Conservation (phyloP, 2,888 invertebrate species). For the Acrocyrtus sp. region DNA sequence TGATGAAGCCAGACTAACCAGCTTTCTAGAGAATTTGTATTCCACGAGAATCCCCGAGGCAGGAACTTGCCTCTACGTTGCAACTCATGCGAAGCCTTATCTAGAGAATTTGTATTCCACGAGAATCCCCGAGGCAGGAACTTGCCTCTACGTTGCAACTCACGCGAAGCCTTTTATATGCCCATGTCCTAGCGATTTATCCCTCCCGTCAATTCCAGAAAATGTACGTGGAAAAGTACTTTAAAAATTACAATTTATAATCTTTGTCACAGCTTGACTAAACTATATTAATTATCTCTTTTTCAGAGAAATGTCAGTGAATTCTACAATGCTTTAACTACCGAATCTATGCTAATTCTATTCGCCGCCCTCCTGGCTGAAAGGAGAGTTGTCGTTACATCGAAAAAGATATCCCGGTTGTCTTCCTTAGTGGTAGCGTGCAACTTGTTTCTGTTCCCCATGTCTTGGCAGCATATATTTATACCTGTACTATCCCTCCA, state of each 20-base stretch:
- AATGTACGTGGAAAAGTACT: slow-evolving; percentile 86
- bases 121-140: slow-evolving; percentile 77
- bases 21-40: slow-evolving; percentile 77
- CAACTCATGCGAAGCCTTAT: slow-evolving; percentile 64
- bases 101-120: slow-evolving; percentile 76
- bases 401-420: slow-evolving; percentile 86
- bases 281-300: slow-evolving; percentile 18
- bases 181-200: slow-evolving; percentile 81
- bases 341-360: slow-evolving; percentile 92
- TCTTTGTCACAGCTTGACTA: slow-evolving; percentile 2
- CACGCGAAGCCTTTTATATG: slow-evolving; percentile 73
- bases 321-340: slow-evolving; percentile 97
- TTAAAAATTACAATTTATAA: not conserved
- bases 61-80: slow-evolving; percentile 74
- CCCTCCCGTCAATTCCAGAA: slow-evolving; percentile 93
- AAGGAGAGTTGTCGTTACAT: slow-evolving; percentile 91
- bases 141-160: slow-evolving; percentile 71
- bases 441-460: slow-evolving; percentile 93
- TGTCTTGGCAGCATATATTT: slow-evolving; percentile 99
- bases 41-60: slow-evolving; percentile 76
- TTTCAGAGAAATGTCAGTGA: slow-evolving; percentile 92
- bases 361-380: slow-evolving; percentile 97
- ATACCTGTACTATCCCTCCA: slow-evolving; percentile 93
- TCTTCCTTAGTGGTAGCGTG: slow-evolving; percentile 95
- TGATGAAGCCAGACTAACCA: slow-evolving; percentile 71